Percentiles rank a stretch among this genome's conserved stretches.
These are phyloP conservation scores for Staurois parvus DNA, from an alignment of 2,797 vertebrate genomes.

Conservation along the genomic window DNA sequence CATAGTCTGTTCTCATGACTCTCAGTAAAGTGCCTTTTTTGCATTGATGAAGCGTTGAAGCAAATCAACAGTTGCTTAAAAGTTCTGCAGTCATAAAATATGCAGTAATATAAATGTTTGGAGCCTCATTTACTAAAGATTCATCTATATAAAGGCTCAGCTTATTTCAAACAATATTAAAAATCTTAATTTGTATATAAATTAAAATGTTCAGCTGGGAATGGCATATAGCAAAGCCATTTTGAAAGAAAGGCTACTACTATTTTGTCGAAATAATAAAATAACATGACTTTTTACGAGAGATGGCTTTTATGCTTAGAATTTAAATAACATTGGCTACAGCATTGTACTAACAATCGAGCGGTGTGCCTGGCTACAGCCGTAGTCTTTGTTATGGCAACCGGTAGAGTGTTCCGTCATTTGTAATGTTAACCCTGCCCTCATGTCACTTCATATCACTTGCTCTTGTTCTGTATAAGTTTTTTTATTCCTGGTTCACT, in stretches of 20 bases:
- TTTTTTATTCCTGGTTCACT: background rate
- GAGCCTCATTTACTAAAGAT: too few species aligned
- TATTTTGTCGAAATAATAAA: background rate
- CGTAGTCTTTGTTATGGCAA: slow-evolving; percentile 14
- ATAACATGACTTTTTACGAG: background rate
- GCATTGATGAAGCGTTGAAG: too few species aligned
- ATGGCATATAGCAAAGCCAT: background rate
- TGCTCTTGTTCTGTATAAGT: background rate
- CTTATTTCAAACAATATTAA: too few species aligned
- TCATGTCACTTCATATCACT: background rate
- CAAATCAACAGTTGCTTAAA: too few species aligned
- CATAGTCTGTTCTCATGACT: too few species aligned
- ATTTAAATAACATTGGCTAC: slow-evolving; percentile 1
- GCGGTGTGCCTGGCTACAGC: background rate
- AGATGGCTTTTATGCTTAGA: background rate
- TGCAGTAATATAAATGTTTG: too few species aligned
- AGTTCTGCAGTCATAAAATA: too few species aligned
- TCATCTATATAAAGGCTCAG: too few species aligned
- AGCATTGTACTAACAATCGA: background rate
- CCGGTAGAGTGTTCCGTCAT: background rate
- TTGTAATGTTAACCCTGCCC: background rate
- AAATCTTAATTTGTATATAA: too few species aligned
- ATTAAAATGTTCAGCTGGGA: background rate
- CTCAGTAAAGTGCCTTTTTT: too few species aligned
- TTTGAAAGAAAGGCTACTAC: background rate